Percentiles rank a stretch among this genome's conserved stretches.
Conservation (phyloP, 2,113 vertebrate species). For the Casuarius casuarius region DNA sequence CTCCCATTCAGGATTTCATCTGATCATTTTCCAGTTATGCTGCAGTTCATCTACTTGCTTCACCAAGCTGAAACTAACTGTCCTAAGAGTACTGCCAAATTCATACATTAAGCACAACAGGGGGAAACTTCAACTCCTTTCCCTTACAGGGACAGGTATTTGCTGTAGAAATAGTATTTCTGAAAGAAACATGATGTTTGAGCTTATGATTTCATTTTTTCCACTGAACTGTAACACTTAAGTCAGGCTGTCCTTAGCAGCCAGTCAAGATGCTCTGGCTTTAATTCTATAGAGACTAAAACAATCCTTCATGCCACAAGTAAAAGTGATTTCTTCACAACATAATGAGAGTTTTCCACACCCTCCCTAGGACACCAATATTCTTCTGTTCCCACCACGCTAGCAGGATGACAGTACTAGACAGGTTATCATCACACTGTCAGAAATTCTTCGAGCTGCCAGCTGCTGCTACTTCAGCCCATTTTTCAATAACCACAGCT, state of each 20-base stretch:
- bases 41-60: neutral
- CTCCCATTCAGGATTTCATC: neutral
- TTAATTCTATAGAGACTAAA: neutral
- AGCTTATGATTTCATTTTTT: neutral
- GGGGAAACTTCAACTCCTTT: neutral
- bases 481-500: conserved; percentile 2
- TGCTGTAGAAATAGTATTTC: neutral
- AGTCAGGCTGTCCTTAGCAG: neutral
- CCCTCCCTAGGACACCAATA: neutral
- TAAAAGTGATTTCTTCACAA: neutral
- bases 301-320: neutral
- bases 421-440: conserved; percentile 35
- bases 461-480: conserved; percentile 27
- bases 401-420: neutral
- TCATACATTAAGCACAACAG: neutral
- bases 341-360: neutral
- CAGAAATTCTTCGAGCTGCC: conserved; percentile 20
- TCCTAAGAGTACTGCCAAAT: neutral
- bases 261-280: neutral
- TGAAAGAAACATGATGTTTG: neutral
- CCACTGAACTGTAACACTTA: neutral
- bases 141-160: neutral
- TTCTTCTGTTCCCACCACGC: neutral
- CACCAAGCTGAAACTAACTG: neutral
- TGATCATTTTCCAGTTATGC: neutral